A percentile compares a stretch with the other conserved stretches of the same genome.
Conservation (phyloP, 2,113 vertebrate species). For the Megaceryle torquata region DNA sequence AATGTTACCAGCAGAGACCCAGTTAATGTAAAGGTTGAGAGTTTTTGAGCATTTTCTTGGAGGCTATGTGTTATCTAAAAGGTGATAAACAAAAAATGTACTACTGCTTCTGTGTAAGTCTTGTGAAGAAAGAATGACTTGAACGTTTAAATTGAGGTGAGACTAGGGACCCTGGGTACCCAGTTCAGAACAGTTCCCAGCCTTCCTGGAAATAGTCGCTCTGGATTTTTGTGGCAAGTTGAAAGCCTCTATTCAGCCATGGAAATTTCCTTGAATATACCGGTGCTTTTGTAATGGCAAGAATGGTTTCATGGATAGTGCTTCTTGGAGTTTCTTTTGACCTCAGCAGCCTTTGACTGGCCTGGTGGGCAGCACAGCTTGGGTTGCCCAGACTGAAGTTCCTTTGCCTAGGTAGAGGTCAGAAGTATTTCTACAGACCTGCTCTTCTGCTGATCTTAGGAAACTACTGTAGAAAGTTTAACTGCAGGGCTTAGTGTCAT, state of each 20-base stretch:
- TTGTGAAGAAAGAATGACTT: not conserved
- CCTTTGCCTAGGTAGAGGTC: not conserved
- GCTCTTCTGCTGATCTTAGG: not conserved
- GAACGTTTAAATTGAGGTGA: not conserved
- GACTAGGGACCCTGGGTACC: not conserved
- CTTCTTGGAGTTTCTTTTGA: not conserved
- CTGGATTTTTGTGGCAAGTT: not conserved
- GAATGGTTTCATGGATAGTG: not conserved
- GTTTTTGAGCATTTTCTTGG: not conserved
- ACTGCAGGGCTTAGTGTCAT: not conserved
- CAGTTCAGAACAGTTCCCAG: not conserved
- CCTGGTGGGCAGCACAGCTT: not conserved
- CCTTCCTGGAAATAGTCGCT: not conserved
- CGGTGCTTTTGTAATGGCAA: not conserved
- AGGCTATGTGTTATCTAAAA: not conserved
- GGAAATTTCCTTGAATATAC: not conserved
- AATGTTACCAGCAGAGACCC: not conserved
- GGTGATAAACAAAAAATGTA: not conserved
- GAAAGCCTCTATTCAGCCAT: not conserved
- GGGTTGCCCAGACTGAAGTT: not conserved
- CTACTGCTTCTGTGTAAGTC: not conserved
- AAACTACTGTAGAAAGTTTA: not conserved
- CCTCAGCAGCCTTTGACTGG: not conserved
- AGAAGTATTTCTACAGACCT: not conserved
- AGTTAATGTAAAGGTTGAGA: not conserved